Evolutionary conservation across 1,140 invertebrate genomes (phyloP), one percentile per base, ranked within the genome.

Genomic region (Drosophila bocqueti): DNA sequence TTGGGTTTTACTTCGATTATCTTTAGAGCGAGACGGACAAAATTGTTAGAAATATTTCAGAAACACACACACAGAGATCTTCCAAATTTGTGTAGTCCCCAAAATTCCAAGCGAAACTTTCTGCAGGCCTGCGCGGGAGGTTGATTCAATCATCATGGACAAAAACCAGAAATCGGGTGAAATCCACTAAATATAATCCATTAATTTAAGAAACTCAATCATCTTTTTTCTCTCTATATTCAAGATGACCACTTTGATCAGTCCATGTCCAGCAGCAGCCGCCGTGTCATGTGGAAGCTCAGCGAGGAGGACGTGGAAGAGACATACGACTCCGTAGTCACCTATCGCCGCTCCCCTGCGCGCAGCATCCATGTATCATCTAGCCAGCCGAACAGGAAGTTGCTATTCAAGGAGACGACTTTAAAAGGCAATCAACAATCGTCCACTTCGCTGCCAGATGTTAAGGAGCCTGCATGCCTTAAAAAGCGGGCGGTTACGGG

Each of bases 271-370:
- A 72, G 68, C 47, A 72, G 67, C 65, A 85, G 76, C 46, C 85
- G 82, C n/a, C 75, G 82, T 21, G 85, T 91, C 29, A 82, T 91
- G 82, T 90, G 85, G 85, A 81, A 90, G 36, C 64, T 71, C 7
- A 47, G 11, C 43, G 54, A 18, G 42, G 54, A 57, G 36, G 54
- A 63, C 4, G 68, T 69, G 6, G 84, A 75, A 46, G 77, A 90
- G 43, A 66, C 80, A 11, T 90, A 61, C 18, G 72, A 90, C 42
- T 85, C 85, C 6, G 31, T 89, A 21, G 85, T 90, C 36, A 90
- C 68, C 45, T 90, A 85, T 45, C 50, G 71, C 8, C 69, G 69
- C 1, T 10, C 65, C 11, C 49, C 58, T 4, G 26, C 18, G 3
- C 16, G 31, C 15, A 58, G 43, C 29, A 34, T 67, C 7, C 54